phyloP scores from a whole-genome alignment of 2,797 vertebrate genomes.

The Crypturellus tataupa region DNA sequence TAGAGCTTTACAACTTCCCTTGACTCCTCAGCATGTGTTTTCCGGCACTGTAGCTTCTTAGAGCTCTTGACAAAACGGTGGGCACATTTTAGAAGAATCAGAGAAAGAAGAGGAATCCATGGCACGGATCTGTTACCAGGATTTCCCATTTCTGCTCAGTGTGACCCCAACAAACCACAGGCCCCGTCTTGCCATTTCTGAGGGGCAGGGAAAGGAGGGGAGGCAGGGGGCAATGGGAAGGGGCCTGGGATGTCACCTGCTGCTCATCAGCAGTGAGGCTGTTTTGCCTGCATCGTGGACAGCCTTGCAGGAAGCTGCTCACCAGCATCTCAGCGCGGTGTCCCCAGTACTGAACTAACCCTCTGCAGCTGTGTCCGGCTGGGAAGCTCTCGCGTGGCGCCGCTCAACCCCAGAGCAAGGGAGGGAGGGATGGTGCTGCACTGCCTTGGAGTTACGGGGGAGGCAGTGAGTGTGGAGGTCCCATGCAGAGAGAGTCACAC shows the following conservation, averaged over 20 bases:
- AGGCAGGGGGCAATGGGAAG: neutral
- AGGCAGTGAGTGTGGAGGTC: no score
- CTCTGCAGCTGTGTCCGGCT: neutral
- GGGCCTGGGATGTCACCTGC: neutral
- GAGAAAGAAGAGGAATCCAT: neutral
- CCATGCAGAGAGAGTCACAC: neutral
- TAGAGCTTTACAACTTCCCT: neutral
- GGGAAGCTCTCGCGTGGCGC: neutral
- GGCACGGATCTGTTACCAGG: neutral
- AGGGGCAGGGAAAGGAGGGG: neutral
- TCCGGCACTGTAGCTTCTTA: neutral
- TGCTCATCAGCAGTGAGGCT: accelerated
- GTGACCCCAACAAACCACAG: no score
- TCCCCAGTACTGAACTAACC: neutral
- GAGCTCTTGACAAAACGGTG: neutral
- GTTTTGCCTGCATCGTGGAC: neutral
- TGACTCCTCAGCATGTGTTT: neutral
- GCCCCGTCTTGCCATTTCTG: no score
- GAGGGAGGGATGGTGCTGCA: neutral
- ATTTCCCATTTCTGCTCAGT: neutral
- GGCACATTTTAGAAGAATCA: neutral
- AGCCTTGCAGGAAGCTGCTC: neutral
- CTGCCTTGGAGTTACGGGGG: neutral
- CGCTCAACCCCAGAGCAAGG: neutral
- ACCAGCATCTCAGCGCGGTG: neutral